These are phyloP conservation scores for Meloe dianella DNA, from an alignment of 2,888 invertebrate species.

Conservation along the genomic window DNA sequence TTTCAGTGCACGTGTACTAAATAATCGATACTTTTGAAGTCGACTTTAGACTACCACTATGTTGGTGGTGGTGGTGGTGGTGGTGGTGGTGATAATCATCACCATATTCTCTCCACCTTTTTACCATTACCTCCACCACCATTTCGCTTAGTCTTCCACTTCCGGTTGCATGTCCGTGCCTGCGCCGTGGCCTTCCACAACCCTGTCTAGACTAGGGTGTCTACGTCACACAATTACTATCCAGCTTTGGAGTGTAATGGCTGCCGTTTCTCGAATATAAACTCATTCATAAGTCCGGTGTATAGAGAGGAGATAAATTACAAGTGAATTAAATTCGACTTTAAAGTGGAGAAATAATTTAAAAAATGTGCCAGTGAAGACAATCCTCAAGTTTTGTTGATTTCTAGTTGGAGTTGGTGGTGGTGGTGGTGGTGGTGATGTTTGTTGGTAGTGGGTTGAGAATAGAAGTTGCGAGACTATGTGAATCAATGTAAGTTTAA, in stretches of 20 bases:
- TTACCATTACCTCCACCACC: constrained; percentile 12
- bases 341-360: not conserved
- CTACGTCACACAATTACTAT: constrained; percentile 44
- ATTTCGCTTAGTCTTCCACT: constrained; percentile 35
- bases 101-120: not conserved
- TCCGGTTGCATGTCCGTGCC: constrained; percentile 49
- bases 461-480: not conserved
- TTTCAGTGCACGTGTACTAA: constrained; percentile 30
- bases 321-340: not conserved
- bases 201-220: constrained; percentile 46
- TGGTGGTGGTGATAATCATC: not conserved
- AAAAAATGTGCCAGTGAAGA: not conserved
- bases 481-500: not conserved
- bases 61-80: too few species aligned
- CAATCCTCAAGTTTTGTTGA: not conserved
- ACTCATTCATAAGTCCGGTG: constrained; percentile 25
- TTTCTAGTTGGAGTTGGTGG: too few species aligned
- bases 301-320: too few species aligned
- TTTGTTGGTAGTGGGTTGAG: too few species aligned
- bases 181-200: constrained; percentile 47
- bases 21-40: constrained; percentile 29
- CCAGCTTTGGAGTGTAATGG: constrained; percentile 29
- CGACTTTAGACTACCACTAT: constrained; percentile 1
- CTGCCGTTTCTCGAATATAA: constrained; percentile 20
- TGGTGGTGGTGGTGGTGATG: too few species aligned